Evolutionary conservation across 1,140 invertebrate genomes (phyloP), one percentile per base, ranked within the genome.

Genomic region (Goniozus legneri): DNA sequence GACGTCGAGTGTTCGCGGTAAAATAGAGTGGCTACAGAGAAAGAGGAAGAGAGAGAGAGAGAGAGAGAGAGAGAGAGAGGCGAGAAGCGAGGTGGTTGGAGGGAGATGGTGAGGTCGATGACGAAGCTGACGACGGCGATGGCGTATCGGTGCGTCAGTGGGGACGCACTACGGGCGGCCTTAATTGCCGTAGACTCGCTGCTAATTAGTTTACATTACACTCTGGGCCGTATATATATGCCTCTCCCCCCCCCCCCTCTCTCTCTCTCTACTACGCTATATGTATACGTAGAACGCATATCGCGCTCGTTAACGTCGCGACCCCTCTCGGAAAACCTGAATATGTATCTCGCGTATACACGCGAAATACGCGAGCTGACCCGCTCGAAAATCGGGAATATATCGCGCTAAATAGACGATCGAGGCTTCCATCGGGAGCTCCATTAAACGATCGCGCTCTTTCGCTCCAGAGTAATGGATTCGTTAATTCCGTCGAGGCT

Each of bases 201-300:
- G 59, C 67, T 75, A 73, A 73, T 75, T 73, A 75, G 72, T 75
- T 75, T 75, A 73, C 71, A 73, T 75, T 75, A 73, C 67, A 67
- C 69, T 65, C 66, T 67, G n/a, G n/a, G n/a, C 65, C 47, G 62
- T 66, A 59, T 67, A 61, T 64, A 66, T 56, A 18, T 61, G 56
- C 60, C 63, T 53, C 55, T 57, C 52, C 57, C 62, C 64, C 56
- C 37, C 52, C 60, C 50, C n/a, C 46, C 52, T 55, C 61, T 47
- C 62, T 63, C 58, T 56, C 54, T 57, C 36, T 41, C 55, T 50
- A 43, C 52, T 24, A 44, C 47, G 20, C 30, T 31, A 10, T 19
- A 14, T 33, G 44, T 44, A 38, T 55, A 39, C 51, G 36, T 54
- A 62, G 58, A 68, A 68, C 67, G 68, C 64, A 57, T 60, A 41